Base-by-base conservation (phyloP, 2,797 vertebrate genomes). In the Serranus cabrilla region DNA sequence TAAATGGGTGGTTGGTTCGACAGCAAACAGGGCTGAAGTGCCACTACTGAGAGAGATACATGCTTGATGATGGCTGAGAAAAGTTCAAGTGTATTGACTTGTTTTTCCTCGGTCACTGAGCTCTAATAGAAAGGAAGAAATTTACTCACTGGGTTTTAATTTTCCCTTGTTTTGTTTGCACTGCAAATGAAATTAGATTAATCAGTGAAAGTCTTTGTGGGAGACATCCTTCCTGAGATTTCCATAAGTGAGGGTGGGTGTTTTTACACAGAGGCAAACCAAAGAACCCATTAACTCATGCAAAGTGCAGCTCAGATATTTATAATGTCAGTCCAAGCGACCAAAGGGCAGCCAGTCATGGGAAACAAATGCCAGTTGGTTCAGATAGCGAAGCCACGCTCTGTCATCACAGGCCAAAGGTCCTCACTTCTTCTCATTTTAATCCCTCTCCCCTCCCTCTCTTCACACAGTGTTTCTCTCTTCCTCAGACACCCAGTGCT, bases 321-420 rank as follows among this genome's bases (percentile, higher is more conserved):
- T 56, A 45, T 60, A 20, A 70, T n/a, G 42, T 20, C 20, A 37
- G 18, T 62, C 62, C 27, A 16, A 11, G 49, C 23, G 52, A 75
- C 25, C 63, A 60, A 87, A 81, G 63, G 58, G 54, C 77, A 74
- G 25, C 7, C 18, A 43, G 66, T 43, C 57, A 59, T 12, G 67
- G 0, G 56, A 40, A 46, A 5, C 31, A 14, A 69, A n/a, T 1
- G 5, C 37, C 61, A 59, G 39, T 12, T 14, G 45, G 21, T 50
- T 42, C 7, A 23, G 76, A 77, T 25, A 62, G 21, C 1, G 21
- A 17, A 64, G 60, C 67, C 17, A 37, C 47, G 47, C 20, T 57
- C 25, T 64, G 45, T 69, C 67, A 76, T 74, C 62, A 57, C 74
- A 34, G 80, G 46, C 37, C 71, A 82, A 85, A 78, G 76, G 56